Evolutionary conservation across 2,888 invertebrate genomes (phyloP).

Genomic region (Campoletis raptor): DNA sequence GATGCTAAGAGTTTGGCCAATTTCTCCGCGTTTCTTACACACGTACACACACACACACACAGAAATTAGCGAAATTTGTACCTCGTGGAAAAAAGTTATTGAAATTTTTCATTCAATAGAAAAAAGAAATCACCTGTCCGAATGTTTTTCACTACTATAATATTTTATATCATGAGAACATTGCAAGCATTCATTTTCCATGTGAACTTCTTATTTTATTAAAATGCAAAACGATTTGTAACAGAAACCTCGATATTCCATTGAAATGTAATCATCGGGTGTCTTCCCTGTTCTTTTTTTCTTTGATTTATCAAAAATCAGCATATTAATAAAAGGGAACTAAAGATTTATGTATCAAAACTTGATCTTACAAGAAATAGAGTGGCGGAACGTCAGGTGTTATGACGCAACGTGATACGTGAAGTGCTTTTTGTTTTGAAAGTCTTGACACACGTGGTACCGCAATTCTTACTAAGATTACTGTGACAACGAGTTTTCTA

Average conservation of each 20-base stretch:
- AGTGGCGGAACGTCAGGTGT: neutral
- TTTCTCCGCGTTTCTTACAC: conserved; percentile 48
- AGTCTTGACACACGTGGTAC: neutral
- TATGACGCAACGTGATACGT: neutral
- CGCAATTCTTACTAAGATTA: neutral
- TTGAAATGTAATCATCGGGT: neutral
- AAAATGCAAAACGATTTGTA: neutral
- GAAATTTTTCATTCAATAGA: neutral
- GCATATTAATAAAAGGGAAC: too few species aligned
- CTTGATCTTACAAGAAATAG: neutral
- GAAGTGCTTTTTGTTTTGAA: neutral
- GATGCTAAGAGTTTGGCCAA: conserved; percentile 65
- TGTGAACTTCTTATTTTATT: neutral
- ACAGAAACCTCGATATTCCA: neutral
- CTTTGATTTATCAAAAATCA: too few species aligned
- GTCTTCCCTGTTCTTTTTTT: too few species aligned
- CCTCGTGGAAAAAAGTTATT: neutral
- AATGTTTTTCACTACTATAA: neutral
- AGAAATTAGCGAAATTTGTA: conserved; percentile 10
- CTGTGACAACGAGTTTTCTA: conserved; percentile 26
- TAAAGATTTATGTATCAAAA: neutral
- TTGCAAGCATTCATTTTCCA: neutral
- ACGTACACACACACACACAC: neutral
- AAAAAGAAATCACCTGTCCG: neutral
- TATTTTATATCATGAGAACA: neutral